These are phyloP conservation scores for Drosophila equinoxialis DNA, from an alignment of 1,140 invertebrate genomes.

Conservation along the genomic window DNA sequence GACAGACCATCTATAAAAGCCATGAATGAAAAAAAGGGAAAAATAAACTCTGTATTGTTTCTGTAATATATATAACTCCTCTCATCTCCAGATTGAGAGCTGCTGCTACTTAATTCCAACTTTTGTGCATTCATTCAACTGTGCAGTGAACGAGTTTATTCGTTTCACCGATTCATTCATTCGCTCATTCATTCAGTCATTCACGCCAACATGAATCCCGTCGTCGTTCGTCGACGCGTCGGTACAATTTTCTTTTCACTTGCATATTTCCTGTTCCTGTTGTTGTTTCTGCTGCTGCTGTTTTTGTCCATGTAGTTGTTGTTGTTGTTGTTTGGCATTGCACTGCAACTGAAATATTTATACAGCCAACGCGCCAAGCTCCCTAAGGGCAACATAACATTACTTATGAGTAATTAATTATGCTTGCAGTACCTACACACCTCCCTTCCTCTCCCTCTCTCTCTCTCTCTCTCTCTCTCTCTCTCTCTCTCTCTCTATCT, in stretches of 20 bases:
- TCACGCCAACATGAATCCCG: constrained; percentile 40
- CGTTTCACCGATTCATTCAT: constrained; percentile 70
- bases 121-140: constrained; percentile 65
- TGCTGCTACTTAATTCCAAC: constrained; percentile 56
- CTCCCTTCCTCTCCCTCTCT: not conserved
- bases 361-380: constrained; percentile 33
- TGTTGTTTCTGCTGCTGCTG: constrained; percentile 14
- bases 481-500: not conserved
- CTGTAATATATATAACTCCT: too few relatives aligned
- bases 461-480: not conserved
- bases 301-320: constrained; percentile 20
- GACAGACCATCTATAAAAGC: too few relatives aligned
- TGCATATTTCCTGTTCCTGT: constrained; percentile 18
- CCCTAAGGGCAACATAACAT: constrained; percentile 55
- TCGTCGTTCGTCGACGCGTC: constrained; percentile 17
- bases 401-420: constrained; percentile 78
- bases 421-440: constrained; percentile 53
- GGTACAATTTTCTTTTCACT: constrained; percentile 44
- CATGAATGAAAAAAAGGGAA: too few relatives aligned
- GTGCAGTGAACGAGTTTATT: constrained; percentile 71
- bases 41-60: not conserved
- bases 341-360: constrained; percentile 65
- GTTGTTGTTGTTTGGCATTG: constrained; percentile 35
- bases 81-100: not conserved
- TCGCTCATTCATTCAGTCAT: constrained; percentile 40